These are phyloP conservation scores for Xyliphius kryptos DNA, from an alignment of 2,113 vertebrate genomes.

Conservation along the genomic window DNA sequence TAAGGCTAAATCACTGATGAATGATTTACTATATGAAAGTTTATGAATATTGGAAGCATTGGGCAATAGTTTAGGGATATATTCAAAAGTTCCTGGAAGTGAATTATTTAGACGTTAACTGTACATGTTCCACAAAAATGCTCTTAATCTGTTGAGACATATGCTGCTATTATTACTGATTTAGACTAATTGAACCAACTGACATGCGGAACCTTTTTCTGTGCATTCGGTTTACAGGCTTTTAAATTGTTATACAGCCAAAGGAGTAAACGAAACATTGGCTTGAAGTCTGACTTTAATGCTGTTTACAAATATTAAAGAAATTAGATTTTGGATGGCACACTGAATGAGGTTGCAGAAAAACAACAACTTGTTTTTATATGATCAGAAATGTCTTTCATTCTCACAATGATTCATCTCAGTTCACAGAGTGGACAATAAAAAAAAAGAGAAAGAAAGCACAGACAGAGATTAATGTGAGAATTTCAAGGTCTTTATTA, in stretches of 20 bases:
- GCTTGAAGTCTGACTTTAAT: constrained; percentile 17
- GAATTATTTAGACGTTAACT: too few species aligned
- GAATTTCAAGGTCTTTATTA: neutral
- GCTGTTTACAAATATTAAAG: too few species aligned
- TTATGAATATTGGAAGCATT: too few species aligned
- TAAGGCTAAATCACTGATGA: too few species aligned
- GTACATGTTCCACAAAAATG: too few species aligned
- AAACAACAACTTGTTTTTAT: too few species aligned
- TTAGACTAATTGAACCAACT: constrained; percentile 26
- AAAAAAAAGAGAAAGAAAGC: constrained; percentile 22
- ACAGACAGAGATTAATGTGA: constrained; percentile 7
- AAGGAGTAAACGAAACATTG: constrained; percentile 28
- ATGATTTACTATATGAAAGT: too few species aligned
- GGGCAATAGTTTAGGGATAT: too few species aligned
- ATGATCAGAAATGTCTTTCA: too few species aligned
- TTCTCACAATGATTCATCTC: constrained; percentile 23
- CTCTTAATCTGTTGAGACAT: constrained; percentile 27
- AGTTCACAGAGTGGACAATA: constrained; percentile 23
- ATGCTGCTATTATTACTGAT: constrained; percentile 16
- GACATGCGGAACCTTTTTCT: neutral
- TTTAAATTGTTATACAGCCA: neutral
- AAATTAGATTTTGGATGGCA: too few species aligned
- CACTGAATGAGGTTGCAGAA: constrained; percentile 17
- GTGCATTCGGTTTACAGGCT: too few species aligned
- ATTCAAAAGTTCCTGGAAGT: too few species aligned